Percentiles rank a stretch among this genome's conserved stretches.
phyloP scores from a whole-genome alignment of 2,888 invertebrate species.

The Rhagium mordax region DNA sequence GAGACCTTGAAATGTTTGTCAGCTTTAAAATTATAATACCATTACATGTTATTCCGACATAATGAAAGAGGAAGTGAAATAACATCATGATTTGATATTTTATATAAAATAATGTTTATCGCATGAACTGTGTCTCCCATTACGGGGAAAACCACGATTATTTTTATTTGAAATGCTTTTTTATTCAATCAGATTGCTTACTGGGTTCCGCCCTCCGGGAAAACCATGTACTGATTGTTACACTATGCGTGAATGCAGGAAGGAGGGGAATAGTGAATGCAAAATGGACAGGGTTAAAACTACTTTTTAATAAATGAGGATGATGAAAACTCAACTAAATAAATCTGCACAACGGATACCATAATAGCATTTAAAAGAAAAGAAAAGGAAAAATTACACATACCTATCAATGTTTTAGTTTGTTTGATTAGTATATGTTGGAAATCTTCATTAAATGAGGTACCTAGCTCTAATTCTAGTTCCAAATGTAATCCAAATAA shows the following conservation, averaged over 20 bases:
- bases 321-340: too few species aligned
- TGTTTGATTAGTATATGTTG: too few species aligned
- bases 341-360: too few species aligned
- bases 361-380: too few species aligned
- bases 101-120: slow-evolving; percentile 35
- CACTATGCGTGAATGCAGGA: background rate
- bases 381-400: too few species aligned
- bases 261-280: background rate
- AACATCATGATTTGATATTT: slow-evolving; percentile 49
- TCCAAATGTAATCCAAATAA: too few species aligned
- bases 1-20: slow-evolving; percentile 49
- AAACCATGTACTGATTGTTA: background rate
- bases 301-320: too few species aligned
- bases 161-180: slow-evolving; percentile 20
- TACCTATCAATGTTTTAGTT: too few species aligned
- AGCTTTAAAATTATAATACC: slow-evolving; percentile 43
- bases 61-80: slow-evolving; percentile 50
- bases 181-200: background rate
- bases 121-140: slow-evolving; percentile 29
- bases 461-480: too few species aligned
- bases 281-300: background rate
- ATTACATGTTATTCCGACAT: slow-evolving; percentile 49
- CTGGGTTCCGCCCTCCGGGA: background rate
- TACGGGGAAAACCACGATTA: slow-evolving; percentile 24
- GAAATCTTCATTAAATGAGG: too few species aligned